Base-by-base conservation (phyloP, 1,140 invertebrate species). In the Monomorium pharaonis region DNA sequence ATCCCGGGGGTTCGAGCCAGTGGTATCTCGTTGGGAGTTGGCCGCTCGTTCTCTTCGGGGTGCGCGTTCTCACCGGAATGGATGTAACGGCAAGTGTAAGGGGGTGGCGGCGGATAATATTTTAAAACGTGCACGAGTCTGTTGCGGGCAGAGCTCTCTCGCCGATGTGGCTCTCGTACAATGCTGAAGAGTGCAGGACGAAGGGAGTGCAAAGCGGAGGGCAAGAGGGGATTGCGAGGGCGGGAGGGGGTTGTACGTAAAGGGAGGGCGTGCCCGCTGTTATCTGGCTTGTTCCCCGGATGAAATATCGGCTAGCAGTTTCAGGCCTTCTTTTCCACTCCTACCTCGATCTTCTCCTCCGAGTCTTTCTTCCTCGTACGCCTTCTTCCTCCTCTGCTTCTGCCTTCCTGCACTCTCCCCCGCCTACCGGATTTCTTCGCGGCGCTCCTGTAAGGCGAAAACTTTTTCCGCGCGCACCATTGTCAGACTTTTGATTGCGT, bases 261-360 rank as follows among this genome's bases (percentile, higher is more conserved):
- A 89, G 85, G 88, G 91, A 92, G 91, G 93, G 93, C 92, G 92
- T 94, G 89, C 90, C 91, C 88, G 89, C 78, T 92, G 93, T 94
- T 94, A 94, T 94, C 93, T 94, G 89, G 92, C 93, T 94, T 92
- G 93, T 93, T 93, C 92, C 75, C 87, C 84, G 88, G 92, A 93
- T 94, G 93, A 93, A 94, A 94, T 94, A 94, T 94, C 91, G 93
- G 92, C 92, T 92, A 91, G 92, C 93, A 92, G 92, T 94, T 94
- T 93, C 92, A 94, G 91, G 91, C 89, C 90, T 93, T 89, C 90
- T 89, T 91, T 77, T 86, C 85, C 87, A 49, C 88, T 30, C 56
- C 84, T 67, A 69, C 84, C 58, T 85, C 81, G 58, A 90, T 77
- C 74, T 88, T 85, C 78, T 77, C 70, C 58, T 85, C 58, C 86